Percentiles rank a stretch among this genome's conserved stretches.
These are phyloP conservation scores for Spheniscus mendiculus DNA, from an alignment of 2,113 vertebrate genomes.

Conservation along the genomic window DNA sequence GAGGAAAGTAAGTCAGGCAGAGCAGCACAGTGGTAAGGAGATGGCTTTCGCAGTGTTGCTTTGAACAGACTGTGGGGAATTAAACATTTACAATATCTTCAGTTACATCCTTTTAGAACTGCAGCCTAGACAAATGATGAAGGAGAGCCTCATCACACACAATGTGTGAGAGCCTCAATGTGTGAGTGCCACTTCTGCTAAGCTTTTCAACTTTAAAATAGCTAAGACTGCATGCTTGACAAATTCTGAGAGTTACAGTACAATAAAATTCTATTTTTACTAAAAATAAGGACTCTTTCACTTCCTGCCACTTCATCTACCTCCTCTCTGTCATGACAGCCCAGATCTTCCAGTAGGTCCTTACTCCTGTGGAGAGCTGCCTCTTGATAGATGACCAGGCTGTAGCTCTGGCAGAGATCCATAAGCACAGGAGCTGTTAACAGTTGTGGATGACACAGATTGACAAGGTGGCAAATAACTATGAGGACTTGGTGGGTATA, in stretches of 20 bases:
- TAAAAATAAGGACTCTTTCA: not conserved
- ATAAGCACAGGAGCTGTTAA: not conserved
- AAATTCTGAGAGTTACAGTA: not conserved
- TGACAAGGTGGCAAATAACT: not conserved
- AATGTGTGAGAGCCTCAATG: too few species aligned
- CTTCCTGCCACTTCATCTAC: not conserved
- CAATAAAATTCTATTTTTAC: not conserved
- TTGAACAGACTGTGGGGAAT: not conserved
- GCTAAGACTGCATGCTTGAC: not conserved
- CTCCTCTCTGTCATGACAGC: not conserved
- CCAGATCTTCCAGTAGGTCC: not conserved
- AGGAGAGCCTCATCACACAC: too few species aligned
- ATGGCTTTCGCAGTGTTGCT: not conserved
- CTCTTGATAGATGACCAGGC: not conserved
- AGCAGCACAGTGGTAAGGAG: not conserved
- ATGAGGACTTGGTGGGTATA: not conserved
- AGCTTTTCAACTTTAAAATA: not conserved
- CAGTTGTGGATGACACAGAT: not conserved
- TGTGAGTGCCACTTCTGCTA: not conserved
- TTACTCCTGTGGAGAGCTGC: not conserved
- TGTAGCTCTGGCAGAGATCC: not conserved
- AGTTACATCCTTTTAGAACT: not conserved
- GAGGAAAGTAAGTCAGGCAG: not conserved
- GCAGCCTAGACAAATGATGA: not conserved
- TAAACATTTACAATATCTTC: not conserved